phyloP scores from a whole-genome alignment of 2,113 vertebrate species.

The Myiagra hebetior region DNA sequence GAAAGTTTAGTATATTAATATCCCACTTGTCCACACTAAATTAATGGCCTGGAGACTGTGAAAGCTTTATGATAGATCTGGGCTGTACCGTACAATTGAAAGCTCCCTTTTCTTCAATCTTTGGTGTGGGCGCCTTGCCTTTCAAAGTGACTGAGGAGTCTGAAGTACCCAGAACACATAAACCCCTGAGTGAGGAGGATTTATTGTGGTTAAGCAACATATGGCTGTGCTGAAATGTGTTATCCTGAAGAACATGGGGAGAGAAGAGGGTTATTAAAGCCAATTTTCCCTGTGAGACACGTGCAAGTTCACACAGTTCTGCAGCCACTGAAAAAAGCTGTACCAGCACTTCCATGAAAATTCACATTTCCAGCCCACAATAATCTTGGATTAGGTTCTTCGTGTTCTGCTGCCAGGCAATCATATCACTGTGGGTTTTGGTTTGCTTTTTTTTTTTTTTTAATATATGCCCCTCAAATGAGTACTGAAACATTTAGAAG shows the following conservation, averaged over 20 bases:
- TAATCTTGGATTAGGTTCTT: not conserved
- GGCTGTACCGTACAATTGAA: not conserved
- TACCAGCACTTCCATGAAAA: not conserved
- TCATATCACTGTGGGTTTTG: not conserved
- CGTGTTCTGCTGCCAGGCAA: not conserved
- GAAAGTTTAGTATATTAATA: slow-evolving; percentile 16
- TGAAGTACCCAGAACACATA: not conserved
- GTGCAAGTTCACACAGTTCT: not conserved
- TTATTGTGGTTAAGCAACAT: not conserved
- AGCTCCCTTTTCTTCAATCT: not conserved
- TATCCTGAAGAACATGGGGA: not conserved
- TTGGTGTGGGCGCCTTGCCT: not conserved
- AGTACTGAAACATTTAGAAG: not conserved
- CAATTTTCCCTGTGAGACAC: not conserved
- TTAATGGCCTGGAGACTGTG: not conserved
- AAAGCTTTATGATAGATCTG: slow-evolving; percentile 2
- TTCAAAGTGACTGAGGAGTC: not conserved
- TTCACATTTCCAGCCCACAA: not conserved
- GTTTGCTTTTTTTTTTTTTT: not conserved
- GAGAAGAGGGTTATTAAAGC: not conserved
- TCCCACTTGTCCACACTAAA: not conserved
- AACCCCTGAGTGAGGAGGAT: not conserved
- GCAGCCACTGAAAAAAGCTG: not conserved
- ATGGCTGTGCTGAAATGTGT: not conserved
- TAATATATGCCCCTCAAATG: not conserved